These are phyloP conservation scores for Ibycter americanus DNA, from an alignment of 2,797 vertebrate species.

Conservation along the genomic window DNA sequence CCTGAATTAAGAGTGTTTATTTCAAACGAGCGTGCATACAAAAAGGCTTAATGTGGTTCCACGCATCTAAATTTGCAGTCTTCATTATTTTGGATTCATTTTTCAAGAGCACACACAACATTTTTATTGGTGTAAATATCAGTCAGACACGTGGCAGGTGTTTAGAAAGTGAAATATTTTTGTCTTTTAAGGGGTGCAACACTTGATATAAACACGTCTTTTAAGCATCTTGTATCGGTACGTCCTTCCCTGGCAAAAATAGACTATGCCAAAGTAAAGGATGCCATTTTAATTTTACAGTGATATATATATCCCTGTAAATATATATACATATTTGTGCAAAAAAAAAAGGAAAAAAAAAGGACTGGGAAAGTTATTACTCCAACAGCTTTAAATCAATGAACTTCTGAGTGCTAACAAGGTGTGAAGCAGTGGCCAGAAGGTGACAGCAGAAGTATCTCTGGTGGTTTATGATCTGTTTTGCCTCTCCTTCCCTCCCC, in stretches of 20 bases:
- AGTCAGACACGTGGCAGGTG: neutral
- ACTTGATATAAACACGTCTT: neutral
- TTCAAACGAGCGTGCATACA: neutral
- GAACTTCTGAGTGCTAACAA: neutral
- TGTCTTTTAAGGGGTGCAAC: neutral
- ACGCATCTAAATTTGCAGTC: neutral
- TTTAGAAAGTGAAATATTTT: neutral
- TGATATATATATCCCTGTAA: no score
- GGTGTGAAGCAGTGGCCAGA: neutral
- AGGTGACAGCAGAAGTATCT: neutral
- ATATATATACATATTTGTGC: neutral
- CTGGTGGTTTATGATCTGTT: neutral
- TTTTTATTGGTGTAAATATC: neutral
- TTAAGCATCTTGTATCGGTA: neutral
- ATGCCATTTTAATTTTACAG: neutral
- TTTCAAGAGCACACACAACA: accelerated
- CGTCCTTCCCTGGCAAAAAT: neutral
- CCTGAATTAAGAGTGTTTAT: neutral
- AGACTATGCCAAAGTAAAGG: neutral
- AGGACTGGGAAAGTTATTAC: neutral
- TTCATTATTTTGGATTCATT: neutral
- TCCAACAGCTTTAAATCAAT: neutral
- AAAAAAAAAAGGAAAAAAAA: neutral
- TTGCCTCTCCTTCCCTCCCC: neutral
- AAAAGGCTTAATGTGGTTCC: neutral